A percentile compares a stretch with the other conserved stretches of the same genome.
Conservation (phyloP, 2,888 invertebrate species). For the Nysson spinosus region DNA sequence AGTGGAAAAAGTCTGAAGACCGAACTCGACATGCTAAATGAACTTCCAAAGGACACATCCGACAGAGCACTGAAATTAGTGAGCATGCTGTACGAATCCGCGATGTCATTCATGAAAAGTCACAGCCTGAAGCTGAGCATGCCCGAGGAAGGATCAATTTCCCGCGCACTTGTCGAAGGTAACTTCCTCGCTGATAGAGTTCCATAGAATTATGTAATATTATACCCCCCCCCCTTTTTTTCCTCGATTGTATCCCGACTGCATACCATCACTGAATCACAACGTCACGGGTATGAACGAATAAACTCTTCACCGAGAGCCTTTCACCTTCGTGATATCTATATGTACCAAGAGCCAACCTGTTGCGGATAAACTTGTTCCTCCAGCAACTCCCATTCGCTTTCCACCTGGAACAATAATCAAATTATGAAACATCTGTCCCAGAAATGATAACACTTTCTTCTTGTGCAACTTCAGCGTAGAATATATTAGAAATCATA, state of each 20-base stretch:
- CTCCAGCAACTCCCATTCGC: slow-evolving; percentile 38
- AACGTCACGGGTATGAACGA: slow-evolving; percentile 49
- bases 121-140: slow-evolving; percentile 85
- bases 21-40: slow-evolving; percentile 78
- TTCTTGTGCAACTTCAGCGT: too few relatives aligned
- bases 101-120: slow-evolving; percentile 80
- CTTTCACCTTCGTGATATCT: slow-evolving; percentile 63
- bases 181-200: slow-evolving; percentile 61
- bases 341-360: slow-evolving; percentile 44
- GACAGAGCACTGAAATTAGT: slow-evolving; percentile 79
- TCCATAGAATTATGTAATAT: slow-evolving; percentile 26
- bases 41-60: slow-evolving; percentile 79
- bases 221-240: slow-evolving; percentile 18
- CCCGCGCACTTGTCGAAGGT: slow-evolving; percentile 89
- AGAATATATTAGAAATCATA: too few relatives aligned
- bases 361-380: slow-evolving; percentile 56
- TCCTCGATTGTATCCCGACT: slow-evolving; percentile 30
- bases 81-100: slow-evolving; percentile 80
- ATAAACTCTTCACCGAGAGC: slow-evolving; percentile 51
- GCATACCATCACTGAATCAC: slow-evolving; percentile 32
- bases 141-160: slow-evolving; percentile 83
- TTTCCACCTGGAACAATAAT: slow-evolving; percentile 43
- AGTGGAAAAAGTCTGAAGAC: slow-evolving; percentile 69
- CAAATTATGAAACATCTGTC: background rate
- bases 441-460: too few relatives aligned